phyloP scores from a whole-genome alignment of 2,797 vertebrate genomes.

The Bovichtus variegatus region DNA sequence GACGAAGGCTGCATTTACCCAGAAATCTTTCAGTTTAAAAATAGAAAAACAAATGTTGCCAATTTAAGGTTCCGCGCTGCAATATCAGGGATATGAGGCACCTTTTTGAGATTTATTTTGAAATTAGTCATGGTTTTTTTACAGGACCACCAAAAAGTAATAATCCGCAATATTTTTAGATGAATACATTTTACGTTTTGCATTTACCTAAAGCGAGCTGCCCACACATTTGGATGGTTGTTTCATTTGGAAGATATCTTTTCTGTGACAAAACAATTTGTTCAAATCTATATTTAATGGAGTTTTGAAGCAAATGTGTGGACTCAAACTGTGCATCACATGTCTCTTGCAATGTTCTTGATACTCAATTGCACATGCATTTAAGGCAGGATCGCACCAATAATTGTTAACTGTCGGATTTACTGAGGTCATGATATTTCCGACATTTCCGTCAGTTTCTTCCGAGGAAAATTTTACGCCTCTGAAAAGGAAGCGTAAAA shows the following conservation, averaged over 20 bases:
- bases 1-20: conserved; percentile 5
- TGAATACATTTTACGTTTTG: neutral
- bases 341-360: neutral
- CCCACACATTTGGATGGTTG: neutral
- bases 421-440: too few relatives aligned
- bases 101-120: neutral
- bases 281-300: neutral
- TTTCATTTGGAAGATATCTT: neutral
- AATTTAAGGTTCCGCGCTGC: neutral
- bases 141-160: neutral
- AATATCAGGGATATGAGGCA: neutral
- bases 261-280: neutral
- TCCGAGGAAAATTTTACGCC: too few relatives aligned
- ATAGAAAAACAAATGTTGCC: too few relatives aligned
- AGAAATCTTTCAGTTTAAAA: too few relatives aligned
- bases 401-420: too few relatives aligned
- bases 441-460: too few relatives aligned
- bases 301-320: neutral
- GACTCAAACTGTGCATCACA: neutral
- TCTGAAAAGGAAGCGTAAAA: too few relatives aligned
- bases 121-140: neutral
- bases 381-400: too few relatives aligned
- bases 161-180: neutral
- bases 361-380: neutral
- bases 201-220: neutral